phyloP scores from a whole-genome alignment of 1,140 invertebrate genomes.

The Diachasma alloeum region DNA sequence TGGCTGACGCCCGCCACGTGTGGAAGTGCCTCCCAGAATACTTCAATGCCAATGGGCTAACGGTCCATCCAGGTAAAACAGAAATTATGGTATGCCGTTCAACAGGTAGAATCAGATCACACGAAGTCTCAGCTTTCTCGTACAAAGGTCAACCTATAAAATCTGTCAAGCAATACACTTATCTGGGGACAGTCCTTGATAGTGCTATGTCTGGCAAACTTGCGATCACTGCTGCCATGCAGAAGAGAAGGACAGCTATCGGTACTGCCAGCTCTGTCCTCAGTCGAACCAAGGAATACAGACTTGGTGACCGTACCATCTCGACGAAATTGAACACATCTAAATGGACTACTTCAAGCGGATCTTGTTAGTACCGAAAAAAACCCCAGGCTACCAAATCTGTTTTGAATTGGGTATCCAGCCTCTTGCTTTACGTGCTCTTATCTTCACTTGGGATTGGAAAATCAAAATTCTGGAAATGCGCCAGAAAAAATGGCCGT shows the following conservation, averaged over 20 bases:
- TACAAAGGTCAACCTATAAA: neutral
- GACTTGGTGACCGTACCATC: neutral
- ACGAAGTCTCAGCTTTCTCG: neutral
- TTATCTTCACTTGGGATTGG: too few relatives aligned
- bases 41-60: slow-evolving; percentile 27
- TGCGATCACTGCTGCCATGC: neutral
- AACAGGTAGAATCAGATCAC: slow-evolving; percentile 4
- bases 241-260: neutral
- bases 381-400: neutral
- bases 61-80: slow-evolving; percentile 36
- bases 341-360: slow-evolving; percentile 5
- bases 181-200: neutral
- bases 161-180: neutral
- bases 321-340: neutral
- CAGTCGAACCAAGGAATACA: neutral
- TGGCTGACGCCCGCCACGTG: slow-evolving; percentile 18
- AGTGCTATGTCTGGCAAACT: neutral
- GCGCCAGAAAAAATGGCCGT: too few relatives aligned
- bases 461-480: too few relatives aligned
- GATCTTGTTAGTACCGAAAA: slow-evolving; percentile 4
- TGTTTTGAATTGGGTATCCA: slow-evolving; percentile 3
- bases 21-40: slow-evolving; percentile 26
- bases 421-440: neutral
- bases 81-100: slow-evolving; percentile 36
- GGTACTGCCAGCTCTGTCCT: neutral